A percentile compares a stretch with the other conserved stretches of the same genome.
These are phyloP conservation scores for Manduca sexta DNA, from an alignment of 1,140 invertebrate species.

Conservation along the genomic window DNA sequence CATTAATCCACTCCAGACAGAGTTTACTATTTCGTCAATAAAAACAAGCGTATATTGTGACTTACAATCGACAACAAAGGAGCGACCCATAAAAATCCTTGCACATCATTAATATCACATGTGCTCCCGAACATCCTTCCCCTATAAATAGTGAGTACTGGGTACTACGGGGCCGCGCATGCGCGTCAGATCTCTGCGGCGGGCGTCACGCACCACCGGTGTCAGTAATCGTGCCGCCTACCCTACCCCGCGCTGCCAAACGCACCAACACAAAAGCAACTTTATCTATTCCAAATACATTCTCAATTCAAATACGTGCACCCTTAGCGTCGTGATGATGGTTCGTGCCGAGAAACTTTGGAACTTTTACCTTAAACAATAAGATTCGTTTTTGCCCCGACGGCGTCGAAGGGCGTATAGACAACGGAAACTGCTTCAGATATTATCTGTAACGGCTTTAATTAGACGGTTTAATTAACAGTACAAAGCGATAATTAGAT, in stretches of 20 bases:
- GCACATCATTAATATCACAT: constrained; percentile 7
- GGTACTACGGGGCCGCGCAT: constrained; percentile 7
- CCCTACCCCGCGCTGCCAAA: constrained; percentile 23
- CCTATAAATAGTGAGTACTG: constrained; percentile 38
- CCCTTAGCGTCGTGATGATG: too few species aligned
- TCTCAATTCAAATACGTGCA: background rate
- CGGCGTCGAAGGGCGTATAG: constrained; percentile 28
- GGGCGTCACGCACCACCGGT: constrained; percentile 50
- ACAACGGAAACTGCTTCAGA: constrained; percentile 43
- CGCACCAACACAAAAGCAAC: constrained; percentile 2
- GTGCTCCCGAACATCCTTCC: constrained; percentile 6
- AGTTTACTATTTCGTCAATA: too few species aligned
- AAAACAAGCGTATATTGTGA: too few species aligned
- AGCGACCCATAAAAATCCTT: constrained; percentile 4
- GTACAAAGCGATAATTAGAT: constrained; percentile 52
- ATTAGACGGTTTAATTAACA: constrained; percentile 60
- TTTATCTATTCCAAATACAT: background rate
- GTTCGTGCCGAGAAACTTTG: background rate
- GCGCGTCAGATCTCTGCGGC: constrained; percentile 48
- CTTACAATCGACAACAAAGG: constrained; percentile 1
- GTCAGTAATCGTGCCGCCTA: constrained; percentile 45
- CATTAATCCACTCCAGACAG: too few species aligned
- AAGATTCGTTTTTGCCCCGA: constrained; percentile 14
- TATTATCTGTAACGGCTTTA: constrained; percentile 43
- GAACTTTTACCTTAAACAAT: background rate